phyloP scores from a whole-genome alignment of 2,797 vertebrate species.

The Manis crassicaudata region DNA sequence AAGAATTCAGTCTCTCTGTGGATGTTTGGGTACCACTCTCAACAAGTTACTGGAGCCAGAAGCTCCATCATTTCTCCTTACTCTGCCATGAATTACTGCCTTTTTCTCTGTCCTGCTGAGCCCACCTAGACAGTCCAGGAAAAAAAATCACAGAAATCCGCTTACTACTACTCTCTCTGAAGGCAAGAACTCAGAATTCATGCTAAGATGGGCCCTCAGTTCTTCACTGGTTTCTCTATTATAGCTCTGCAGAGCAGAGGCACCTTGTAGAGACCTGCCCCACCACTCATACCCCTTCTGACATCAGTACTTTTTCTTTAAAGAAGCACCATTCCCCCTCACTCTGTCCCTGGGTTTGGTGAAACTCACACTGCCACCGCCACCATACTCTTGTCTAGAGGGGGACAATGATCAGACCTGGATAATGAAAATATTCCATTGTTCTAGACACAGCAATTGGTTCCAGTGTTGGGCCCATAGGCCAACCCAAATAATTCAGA shows the following conservation, averaged over 20 bases:
- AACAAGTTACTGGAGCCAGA: background rate
- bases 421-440: background rate
- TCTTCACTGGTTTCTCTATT: background rate
- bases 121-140: background rate
- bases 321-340: background rate
- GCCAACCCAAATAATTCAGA: background rate
- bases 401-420: background rate
- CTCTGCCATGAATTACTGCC: background rate
- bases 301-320: background rate
- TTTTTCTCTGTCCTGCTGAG: background rate
- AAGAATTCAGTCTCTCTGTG: background rate
- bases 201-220: background rate
- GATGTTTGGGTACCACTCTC: background rate
- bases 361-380: background rate
- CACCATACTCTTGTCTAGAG: background rate
- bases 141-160: background rate
- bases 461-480: background rate
- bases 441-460: background rate
- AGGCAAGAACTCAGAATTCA: background rate
- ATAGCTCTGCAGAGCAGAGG: background rate
- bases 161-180: background rate
- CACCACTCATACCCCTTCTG: background rate
- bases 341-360: background rate
- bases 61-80: background rate
- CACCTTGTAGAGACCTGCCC: background rate